phyloP scores from a whole-genome alignment of 1,140 invertebrate genomes.

The Camponotus vicinus region DNA sequence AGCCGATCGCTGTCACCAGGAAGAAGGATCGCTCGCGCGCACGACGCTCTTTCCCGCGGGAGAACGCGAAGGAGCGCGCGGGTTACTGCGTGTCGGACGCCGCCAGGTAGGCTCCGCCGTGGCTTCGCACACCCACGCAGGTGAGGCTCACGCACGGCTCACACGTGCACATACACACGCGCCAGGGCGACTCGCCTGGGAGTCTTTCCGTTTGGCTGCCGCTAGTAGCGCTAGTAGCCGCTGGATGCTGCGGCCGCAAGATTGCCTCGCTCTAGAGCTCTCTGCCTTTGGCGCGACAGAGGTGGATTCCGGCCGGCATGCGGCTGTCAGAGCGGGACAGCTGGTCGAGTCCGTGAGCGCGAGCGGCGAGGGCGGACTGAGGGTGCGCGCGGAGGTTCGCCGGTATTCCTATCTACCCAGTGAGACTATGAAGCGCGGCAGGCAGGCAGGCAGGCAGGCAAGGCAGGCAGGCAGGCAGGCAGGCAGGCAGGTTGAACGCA shows the following conservation, averaged over 20 bases:
- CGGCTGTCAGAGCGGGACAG: slow-evolving; percentile 48
- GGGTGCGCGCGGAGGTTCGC: slow-evolving; percentile 64
- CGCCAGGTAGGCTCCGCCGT: slow-evolving; percentile 84
- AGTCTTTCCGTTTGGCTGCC: slow-evolving; percentile 84
- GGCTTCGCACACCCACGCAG: slow-evolving; percentile 82
- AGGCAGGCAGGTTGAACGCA: slow-evolving; percentile 84
- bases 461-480: slow-evolving; percentile 78
- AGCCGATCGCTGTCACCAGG: not conserved
- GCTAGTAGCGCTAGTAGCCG: slow-evolving; percentile 85
- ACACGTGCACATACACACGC: slow-evolving; percentile 58
- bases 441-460: slow-evolving; percentile 74
- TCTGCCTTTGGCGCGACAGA: slow-evolving; percentile 55
- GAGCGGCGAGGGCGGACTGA: slow-evolving; percentile 54
- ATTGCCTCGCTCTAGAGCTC: slow-evolving; percentile 63
- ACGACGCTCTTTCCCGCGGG: slow-evolving; percentile 42
- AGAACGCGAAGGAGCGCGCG: slow-evolving; percentile 77
- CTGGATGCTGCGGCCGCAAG: slow-evolving; percentile 83
- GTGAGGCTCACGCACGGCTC: slow-evolving; percentile 72
- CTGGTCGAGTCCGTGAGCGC: slow-evolving; percentile 25
- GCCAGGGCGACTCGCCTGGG: slow-evolving; percentile 70
- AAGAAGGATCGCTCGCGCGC: not conserved
- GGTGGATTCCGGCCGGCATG: slow-evolving; percentile 42
- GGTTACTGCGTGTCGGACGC: slow-evolving; percentile 84
- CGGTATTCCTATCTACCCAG: slow-evolving; percentile 78
- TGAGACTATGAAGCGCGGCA: slow-evolving; percentile 76